Percentiles rank a stretch among this genome's conserved stretches.
These are phyloP conservation scores for Eriosoma lanigerum DNA, from an alignment of 1,140 invertebrate species.

Conservation along the genomic window DNA sequence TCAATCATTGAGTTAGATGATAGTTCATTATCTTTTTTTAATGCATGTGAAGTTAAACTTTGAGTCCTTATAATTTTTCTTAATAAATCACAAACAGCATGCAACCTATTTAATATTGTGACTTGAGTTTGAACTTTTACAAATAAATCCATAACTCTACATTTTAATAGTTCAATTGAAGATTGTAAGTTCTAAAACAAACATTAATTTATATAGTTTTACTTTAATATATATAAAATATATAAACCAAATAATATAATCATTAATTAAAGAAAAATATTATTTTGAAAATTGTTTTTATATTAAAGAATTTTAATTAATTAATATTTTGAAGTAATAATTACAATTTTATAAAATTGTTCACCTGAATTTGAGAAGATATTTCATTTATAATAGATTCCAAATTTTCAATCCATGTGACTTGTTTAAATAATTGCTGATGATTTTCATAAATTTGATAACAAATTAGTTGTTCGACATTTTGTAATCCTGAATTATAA, in stretches of 20 bases:
- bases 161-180: conserved; percentile 31
- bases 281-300: not conserved
- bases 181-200: conserved; percentile 44
- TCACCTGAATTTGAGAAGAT: conserved; percentile 18
- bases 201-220: not conserved
- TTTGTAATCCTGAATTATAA: conserved; percentile 24
- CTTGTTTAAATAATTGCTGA: conserved; percentile 41
- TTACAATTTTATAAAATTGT: not conserved
- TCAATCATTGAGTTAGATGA: conserved; percentile 11
- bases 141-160: conserved; percentile 24
- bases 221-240: not conserved
- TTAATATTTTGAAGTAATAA: too few species aligned
- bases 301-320: not conserved
- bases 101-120: conserved; percentile 13
- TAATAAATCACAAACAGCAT: conserved; percentile 37
- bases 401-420: conserved; percentile 41
- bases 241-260: too few species aligned
- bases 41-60: conserved; percentile 13
- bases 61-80: conserved; percentile 44
- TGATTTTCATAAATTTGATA: conserved; percentile 27
- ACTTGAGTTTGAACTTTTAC: conserved; percentile 47
- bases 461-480: conserved; percentile 38
- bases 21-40: conserved; percentile 25
- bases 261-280: too few species aligned
- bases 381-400: conserved; percentile 40